A percentile compares a stretch with the other conserved stretches of the same genome.
Evolutionary conservation across 2,888 invertebrate species (phyloP).

Genomic region (Microctonus brassicae): DNA sequence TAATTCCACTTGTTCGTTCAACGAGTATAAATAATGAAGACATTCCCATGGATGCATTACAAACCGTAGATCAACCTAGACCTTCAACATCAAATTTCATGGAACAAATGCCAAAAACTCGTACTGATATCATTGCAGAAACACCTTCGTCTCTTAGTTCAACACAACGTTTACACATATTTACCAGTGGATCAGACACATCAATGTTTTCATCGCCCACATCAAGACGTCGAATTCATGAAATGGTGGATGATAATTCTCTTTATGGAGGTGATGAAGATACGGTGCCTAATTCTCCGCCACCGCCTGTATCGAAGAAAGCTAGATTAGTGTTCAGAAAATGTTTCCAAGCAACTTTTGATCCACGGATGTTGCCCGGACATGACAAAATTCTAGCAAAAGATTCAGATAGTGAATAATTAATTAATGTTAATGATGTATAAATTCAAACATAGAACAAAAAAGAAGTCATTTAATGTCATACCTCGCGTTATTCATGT

Average conservation of each 20-base stretch:
- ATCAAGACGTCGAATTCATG: constrained; percentile 27
- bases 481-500: not conserved
- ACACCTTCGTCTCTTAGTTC: constrained; percentile 19
- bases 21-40: not conserved
- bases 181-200: constrained; percentile 3
- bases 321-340: constrained; percentile 78
- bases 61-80: not conserved
- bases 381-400: constrained; percentile 77
- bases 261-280: constrained; percentile 65
- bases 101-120: not conserved
- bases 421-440: constrained; percentile 1
- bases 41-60: not conserved
- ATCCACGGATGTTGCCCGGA: constrained; percentile 73
- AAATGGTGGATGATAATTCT: constrained; percentile 2
- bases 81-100: not conserved
- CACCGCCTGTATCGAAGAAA: constrained; percentile 73
- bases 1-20: not conserved
- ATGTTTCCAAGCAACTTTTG: constrained; percentile 82
- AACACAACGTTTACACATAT: not conserved
- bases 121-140: constrained; percentile 8
- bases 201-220: constrained; percentile 40
- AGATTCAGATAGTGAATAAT: constrained; percentile 77
- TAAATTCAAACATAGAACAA: not conserved
- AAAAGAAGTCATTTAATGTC: not conserved
- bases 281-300: constrained; percentile 75